Base-by-base conservation (phyloP, 2,797 vertebrate species). In the Acanthurus leucopareius region DNA sequence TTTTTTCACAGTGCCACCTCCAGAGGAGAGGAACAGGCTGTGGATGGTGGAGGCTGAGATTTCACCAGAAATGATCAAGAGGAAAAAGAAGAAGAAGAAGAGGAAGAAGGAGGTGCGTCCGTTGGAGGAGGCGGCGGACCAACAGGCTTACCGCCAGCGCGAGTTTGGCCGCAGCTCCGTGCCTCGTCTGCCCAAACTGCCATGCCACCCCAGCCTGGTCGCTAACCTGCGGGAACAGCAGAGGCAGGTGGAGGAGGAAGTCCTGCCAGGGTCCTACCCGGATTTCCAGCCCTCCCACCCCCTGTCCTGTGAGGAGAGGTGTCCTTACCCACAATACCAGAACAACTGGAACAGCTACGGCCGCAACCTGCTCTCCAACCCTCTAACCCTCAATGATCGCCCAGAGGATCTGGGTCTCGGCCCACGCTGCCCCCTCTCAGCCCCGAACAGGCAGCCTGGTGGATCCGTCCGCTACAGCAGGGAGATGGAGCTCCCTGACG, bases 31-130 rank as follows among this genome's bases (percentile, higher is more conserved):
- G 70, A 95, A 96, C 83, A 95, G 92, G 70, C 88, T 97, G 54
- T 99, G 97, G 97, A 92, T 97, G 94, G 97, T 97, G 60, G 97
- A 99, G 80, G 97, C 96, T 0, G 97, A 98, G 69, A 96, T 97
- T 77, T 97, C 97, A 2, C 96, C 97, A 0, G 96, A 98, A 90
- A 94, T 97, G 92, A 96, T 97, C 86, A 97, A 98, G 89, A 96
- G 97, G 91, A 98, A 97, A 84, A 94, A 94, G 87, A 97, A 95
- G 86, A 96, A 96, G 91, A 97, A 95, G 92, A 96, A 94, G 93
- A 95, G 94, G 77, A 97, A 95, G 91, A 97, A 97, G 92, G 97
- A 97, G 61, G 93, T 95, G 74, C 95, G 88, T 44, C 93, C 95
- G 0, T 53, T 74, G 1, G 88, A 89, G 0, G 91, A 93, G 0